Base-by-base conservation (phyloP, 2,888 invertebrate genomes). In the Gymnocheta viridis region DNA sequence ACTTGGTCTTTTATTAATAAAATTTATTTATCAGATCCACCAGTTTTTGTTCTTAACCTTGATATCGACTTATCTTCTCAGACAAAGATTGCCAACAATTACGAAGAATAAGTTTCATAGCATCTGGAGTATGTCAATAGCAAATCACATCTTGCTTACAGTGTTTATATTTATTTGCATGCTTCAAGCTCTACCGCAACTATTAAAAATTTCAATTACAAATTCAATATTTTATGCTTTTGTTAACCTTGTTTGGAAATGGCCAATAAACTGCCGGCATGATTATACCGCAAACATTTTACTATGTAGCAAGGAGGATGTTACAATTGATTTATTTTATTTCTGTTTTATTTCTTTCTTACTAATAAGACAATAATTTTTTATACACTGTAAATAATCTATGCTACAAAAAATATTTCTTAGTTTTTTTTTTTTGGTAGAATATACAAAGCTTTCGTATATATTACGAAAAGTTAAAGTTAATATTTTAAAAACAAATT, bases 21-120 rank as follows among this genome's bases (percentile, higher is more conserved):
- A 17, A 32, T 72, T 19, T 67, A 5, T 76, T 32, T 54, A 6
- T 44, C 2, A 10, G 64, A 2, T 14, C 32, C 38, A 58, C 51
- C 3, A 24, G 32, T 44, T 49, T 49, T 60, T 54, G 74, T 74
- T 81, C 62, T 81, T 74, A 81, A 74, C 74, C 81, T 81, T 81
- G 81, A 74, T 74, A 69, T 41, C 73, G 41, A 67, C 44, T 51
- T 41, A 41, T 67, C 67, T 67, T 73, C 51, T 35, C 19, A 22
- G 22, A 62, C 49, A 62, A 49, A 9, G 10, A 49, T 49, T 69
- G 35, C 29, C n/a, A 29, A 69, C 38, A 78, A 44, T 44, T 41
- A 22, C 29, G 4, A 44, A 29, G 14, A 14, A 64, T 32, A 12
- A 17, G 22, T 41, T 47, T 54, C 35, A 47, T 29, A 54, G 47